Conservation (phyloP, 2,888 invertebrate genomes). For the Spisula subtruncata region DNA sequence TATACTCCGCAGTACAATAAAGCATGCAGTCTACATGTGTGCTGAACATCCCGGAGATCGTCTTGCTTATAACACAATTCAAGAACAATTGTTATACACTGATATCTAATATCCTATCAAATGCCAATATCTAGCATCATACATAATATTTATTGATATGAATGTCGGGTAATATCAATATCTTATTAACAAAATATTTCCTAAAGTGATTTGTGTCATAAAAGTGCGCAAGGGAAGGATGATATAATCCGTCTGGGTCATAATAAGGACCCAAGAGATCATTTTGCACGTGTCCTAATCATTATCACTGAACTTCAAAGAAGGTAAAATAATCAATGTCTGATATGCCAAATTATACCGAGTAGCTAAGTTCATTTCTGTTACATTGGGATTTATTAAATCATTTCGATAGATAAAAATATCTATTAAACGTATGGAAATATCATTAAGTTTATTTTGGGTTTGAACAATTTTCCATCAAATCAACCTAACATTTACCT, state of each 20-base stretch:
- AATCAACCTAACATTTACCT: neutral
- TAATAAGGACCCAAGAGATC: neutral
- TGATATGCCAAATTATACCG: neutral
- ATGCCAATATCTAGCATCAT: neutral
- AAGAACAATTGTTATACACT: neutral
- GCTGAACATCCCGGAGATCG: too few species aligned
- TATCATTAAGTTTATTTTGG: neutral
- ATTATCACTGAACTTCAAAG: neutral
- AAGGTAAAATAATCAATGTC: neutral
- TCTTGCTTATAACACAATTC: too few species aligned
- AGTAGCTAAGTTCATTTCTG: neutral
- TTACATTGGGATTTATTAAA: conserved; percentile 12
- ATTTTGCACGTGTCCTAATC: neutral
- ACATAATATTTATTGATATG: neutral
- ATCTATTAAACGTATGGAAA: conserved; percentile 1
- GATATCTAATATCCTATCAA: neutral
- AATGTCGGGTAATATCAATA: neutral
- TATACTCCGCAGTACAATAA: too few species aligned
- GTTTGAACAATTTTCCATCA: neutral
- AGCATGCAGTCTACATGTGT: too few species aligned
- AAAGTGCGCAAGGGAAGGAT: neutral
- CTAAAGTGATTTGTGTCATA: conserved; percentile 8
- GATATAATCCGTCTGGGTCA: neutral
- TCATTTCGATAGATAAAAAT: neutral
- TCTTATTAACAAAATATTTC: neutral